These are phyloP conservation scores for Eucidaris tribuloides DNA, from an alignment of 35 echinoderm and acorn worm genomes.

Conservation along the genomic window DNA sequence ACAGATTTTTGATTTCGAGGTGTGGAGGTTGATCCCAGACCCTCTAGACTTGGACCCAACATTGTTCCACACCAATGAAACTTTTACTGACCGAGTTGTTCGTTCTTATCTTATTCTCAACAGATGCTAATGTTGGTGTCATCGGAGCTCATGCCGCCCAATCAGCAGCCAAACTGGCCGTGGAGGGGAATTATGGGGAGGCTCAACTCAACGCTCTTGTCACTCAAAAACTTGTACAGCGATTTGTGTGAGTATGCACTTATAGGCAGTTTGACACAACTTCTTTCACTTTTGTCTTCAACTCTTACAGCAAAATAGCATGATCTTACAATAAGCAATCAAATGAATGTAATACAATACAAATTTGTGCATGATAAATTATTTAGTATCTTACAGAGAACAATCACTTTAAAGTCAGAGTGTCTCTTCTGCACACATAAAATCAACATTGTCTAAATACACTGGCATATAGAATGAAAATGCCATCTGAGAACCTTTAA, in stretches of 20 bases:
- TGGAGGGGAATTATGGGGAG: constrained; percentile 80
- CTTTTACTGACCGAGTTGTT: background rate
- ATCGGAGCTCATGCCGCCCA: constrained; percentile 87
- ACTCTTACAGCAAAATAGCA: background rate
- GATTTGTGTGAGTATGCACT: constrained; percentile 94
- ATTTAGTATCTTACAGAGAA: too few relatives aligned
- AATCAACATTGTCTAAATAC: too few relatives aligned
- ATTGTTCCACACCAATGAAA: too few relatives aligned
- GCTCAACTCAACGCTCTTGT: constrained; percentile 86
- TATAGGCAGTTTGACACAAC: background rate
- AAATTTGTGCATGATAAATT: too few relatives aligned
- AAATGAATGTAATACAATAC: too few relatives aligned
- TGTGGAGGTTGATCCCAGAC: background rate
- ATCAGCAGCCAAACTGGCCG: constrained; percentile 86
- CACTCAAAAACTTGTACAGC: constrained; percentile 87
- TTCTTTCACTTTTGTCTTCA: background rate
- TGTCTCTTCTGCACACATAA: too few relatives aligned
- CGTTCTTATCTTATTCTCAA: too few relatives aligned
- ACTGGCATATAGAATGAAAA: too few relatives aligned
- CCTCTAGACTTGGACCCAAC: background rate
- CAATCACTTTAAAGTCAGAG: too few relatives aligned
- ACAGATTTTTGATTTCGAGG: background rate
- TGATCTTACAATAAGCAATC: too few relatives aligned
- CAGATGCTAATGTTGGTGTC: constrained; percentile 89
- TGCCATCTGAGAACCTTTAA: too few relatives aligned